A percentile compares a stretch with the other conserved stretches of the same genome.
Conservation (phyloP, 2,888 invertebrate genomes). For the Aphodius granarius region DNA sequence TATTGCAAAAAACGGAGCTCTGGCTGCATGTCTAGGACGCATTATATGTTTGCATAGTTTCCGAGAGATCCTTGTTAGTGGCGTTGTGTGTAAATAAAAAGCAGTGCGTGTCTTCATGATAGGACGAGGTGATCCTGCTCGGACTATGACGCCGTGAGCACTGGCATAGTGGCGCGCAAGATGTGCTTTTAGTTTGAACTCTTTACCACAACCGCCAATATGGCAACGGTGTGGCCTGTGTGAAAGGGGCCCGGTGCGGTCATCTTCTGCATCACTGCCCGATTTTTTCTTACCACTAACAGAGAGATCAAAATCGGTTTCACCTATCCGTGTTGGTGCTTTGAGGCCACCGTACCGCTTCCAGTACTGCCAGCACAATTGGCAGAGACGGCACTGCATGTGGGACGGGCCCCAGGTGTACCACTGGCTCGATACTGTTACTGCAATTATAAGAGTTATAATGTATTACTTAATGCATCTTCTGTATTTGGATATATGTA, state of each 20-base stretch:
- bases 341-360: constrained; percentile 98
- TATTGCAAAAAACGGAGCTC: constrained; percentile 81
- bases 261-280: constrained; percentile 56
- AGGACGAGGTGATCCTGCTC: constrained; percentile 80
- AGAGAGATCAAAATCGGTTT: constrained; percentile 53
- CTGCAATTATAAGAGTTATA: constrained; percentile 51
- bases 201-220: constrained; percentile 90
- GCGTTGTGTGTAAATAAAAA: constrained; percentile 91
- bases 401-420: constrained; percentile 95
- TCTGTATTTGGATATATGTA: neutral
- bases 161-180: constrained; percentile 92
- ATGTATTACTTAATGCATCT: neutral
- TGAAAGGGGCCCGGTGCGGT: constrained; percentile 57
- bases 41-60: constrained; percentile 81
- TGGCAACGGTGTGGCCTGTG: constrained; percentile 87
- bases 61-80: constrained; percentile 86
- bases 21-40: constrained; percentile 82
- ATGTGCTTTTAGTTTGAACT: constrained; percentile 94
- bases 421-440: constrained; percentile 84
- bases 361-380: constrained; percentile 96
- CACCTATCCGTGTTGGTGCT: constrained; percentile 63
- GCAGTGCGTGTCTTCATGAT: constrained; percentile 98
- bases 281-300: constrained; percentile 54
- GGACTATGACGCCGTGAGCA: constrained; percentile 79
- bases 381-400: constrained; percentile 91